Evolutionary conservation across 1,140 invertebrate species (phyloP).

Genomic region (Ceratosolen solmsi): DNA sequence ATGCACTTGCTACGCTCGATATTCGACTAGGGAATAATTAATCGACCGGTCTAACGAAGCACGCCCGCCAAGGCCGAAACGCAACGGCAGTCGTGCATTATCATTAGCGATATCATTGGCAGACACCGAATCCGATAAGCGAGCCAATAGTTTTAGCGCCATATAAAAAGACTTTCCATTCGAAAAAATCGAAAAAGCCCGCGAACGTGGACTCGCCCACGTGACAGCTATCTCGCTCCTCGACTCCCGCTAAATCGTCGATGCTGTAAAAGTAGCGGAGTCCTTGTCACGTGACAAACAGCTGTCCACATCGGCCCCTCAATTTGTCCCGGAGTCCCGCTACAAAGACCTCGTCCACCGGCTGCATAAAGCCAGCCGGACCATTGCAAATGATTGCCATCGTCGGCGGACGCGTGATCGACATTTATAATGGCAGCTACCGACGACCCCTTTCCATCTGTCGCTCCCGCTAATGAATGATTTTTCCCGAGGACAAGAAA

Average conservation of each 20-base stretch:
- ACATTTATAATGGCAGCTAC: slow-evolving; percentile 36
- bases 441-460: slow-evolving; percentile 33
- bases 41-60: too few species aligned
- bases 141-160: too few species aligned
- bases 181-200: too few species aligned
- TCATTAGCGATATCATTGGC: too few species aligned
- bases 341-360: neutral
- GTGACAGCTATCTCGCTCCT: neutral
- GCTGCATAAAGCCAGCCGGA: neutral
- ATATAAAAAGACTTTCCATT: too few species aligned
- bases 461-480: slow-evolving; percentile 30
- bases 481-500: neutral
- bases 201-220: neutral
- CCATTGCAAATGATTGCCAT: neutral
- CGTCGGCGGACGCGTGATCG: slow-evolving; percentile 30
- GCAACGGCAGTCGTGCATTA: too few species aligned
- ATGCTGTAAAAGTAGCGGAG: neutral
- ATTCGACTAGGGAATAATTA: too few species aligned
- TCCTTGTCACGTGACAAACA: slow-evolving; percentile 23
- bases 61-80: too few species aligned
- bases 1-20: too few species aligned
- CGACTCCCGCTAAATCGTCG: too few species aligned
- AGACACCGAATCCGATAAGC: too few species aligned
- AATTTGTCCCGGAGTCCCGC: slow-evolving; percentile 25
- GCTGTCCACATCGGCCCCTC: neutral